phyloP scores from a whole-genome alignment of 2,888 invertebrate species.

The Ceramica pisi region DNA sequence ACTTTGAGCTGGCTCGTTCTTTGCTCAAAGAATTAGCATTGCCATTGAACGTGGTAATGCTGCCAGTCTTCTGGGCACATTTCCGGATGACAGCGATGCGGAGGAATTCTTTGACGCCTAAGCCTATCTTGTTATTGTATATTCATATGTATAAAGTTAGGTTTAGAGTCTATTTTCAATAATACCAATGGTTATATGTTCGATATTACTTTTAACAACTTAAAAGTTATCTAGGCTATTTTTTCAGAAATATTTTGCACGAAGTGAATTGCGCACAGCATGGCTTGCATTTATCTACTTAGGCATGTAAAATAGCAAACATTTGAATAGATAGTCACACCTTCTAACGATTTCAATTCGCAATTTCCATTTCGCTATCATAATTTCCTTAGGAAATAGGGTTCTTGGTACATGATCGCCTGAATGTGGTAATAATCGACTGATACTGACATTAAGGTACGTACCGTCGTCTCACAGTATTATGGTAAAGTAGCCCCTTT shows the following conservation, averaged over 20 bases:
- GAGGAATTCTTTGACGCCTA: too few relatives aligned
- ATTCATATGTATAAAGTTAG: too few relatives aligned
- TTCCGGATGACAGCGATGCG: too few relatives aligned
- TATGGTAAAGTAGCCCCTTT: conserved; percentile 59
- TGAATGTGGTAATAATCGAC: conserved; percentile 54
- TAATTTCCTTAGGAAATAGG: conserved; percentile 49
- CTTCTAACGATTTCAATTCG: conserved; percentile 21
- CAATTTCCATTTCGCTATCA: conserved; percentile 48
- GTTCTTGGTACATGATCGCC: conserved; percentile 32
- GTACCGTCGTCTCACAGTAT: conserved; percentile 37
- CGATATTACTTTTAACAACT: too few relatives aligned
- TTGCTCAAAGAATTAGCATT: too few relatives aligned
- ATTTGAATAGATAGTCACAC: not conserved
- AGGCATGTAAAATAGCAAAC: not conserved
- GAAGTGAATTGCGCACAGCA: not conserved
- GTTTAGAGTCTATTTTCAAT: too few relatives aligned
- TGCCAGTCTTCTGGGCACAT: too few relatives aligned
- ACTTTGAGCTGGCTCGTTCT: too few relatives aligned
- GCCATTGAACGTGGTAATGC: too few relatives aligned
- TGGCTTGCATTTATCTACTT: not conserved
- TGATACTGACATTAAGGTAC: conserved; percentile 63
- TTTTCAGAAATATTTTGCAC: not conserved
- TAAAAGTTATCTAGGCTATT: too few relatives aligned
- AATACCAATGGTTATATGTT: too few relatives aligned
- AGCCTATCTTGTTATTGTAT: too few relatives aligned